These are phyloP conservation scores for Leucoma salicis DNA, from an alignment of 2,888 invertebrate species.

Conservation along the genomic window DNA sequence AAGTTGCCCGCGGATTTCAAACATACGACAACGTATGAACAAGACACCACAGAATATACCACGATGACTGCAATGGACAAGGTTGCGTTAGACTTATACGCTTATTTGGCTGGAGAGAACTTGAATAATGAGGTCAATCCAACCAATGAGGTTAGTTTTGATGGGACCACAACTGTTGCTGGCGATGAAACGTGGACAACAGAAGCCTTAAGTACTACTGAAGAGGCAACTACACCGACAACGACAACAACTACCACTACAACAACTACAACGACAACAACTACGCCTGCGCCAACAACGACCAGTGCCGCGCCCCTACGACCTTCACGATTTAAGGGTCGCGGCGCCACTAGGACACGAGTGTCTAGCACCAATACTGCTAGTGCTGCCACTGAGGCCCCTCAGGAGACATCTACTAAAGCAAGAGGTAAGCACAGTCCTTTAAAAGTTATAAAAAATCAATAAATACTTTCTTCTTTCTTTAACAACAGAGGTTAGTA, in stretches of 20 bases:
- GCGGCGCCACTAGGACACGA: constrained; percentile 68
- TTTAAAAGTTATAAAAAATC: too few species aligned
- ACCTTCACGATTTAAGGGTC: constrained; percentile 69
- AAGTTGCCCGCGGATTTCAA: constrained; percentile 69
- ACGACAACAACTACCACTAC: constrained; percentile 82
- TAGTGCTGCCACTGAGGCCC: constrained; percentile 64
- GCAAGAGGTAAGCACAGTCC: constrained; percentile 70
- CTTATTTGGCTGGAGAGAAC: constrained; percentile 86
- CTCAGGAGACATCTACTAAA: constrained; percentile 71
- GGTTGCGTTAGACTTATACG: constrained; percentile 91
- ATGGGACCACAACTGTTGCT: constrained; percentile 60
- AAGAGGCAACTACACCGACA: constrained; percentile 77
- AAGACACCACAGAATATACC: constrained; percentile 83
- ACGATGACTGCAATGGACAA: constrained; percentile 89
- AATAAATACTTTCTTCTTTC: too few species aligned
- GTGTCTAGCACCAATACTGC: constrained; percentile 70
- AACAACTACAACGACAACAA: constrained; percentile 68
- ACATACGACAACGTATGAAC: constrained; percentile 64
- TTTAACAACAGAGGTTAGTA: too few species aligned
- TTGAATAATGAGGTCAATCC: constrained; percentile 81
- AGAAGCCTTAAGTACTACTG: constrained; percentile 69
- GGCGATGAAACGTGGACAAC: constrained; percentile 68
- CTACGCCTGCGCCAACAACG: constrained; percentile 74
- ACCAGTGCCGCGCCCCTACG: constrained; percentile 69
- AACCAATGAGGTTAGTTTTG: constrained; percentile 54